Percentiles rank a stretch among this genome's conserved stretches.
Evolutionary conservation across 1,140 invertebrate genomes (phyloP).

Genomic region (Megathymus violae): DNA sequence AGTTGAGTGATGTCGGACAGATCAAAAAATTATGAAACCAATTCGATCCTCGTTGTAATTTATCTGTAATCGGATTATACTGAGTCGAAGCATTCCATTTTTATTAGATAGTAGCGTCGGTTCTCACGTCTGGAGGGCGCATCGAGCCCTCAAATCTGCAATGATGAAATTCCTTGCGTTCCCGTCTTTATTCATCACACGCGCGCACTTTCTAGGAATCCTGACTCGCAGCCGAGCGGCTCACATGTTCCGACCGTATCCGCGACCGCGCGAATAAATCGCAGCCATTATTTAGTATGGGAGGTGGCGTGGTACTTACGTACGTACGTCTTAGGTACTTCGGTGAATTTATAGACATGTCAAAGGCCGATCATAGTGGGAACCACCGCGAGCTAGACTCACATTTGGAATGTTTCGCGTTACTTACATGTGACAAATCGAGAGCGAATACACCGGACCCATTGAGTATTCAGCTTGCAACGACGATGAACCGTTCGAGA

Average conservation of each 20-base stretch:
- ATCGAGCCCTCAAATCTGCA: constrained; percentile 74
- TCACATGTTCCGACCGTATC: constrained; percentile 67
- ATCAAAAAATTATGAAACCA: constrained; percentile 5
- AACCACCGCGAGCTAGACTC: constrained; percentile 44
- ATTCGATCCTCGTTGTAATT: constrained; percentile 5
- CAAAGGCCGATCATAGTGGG: constrained; percentile 66
- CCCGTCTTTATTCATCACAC: constrained; percentile 79
- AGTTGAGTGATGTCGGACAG: constrained; percentile 1
- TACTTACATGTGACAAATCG: constrained; percentile 33
- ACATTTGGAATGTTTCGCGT: constrained; percentile 37
- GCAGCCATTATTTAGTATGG: constrained; percentile 74
- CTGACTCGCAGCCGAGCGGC: constrained; percentile 56
- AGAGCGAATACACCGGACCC: constrained; percentile 29
- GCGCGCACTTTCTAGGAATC: constrained; percentile 75
- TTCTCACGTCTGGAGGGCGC: constrained; percentile 68
- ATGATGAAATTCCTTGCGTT: constrained; percentile 74
- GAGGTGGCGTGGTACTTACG: constrained; percentile 60
- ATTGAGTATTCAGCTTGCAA: constrained; percentile 36
- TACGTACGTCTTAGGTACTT: constrained; percentile 60
- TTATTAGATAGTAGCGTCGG: constrained; percentile 50
- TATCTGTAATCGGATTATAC: constrained; percentile 22
- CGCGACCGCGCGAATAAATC: constrained; percentile 72
- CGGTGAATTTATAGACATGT: constrained; percentile 69
- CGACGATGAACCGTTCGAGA: constrained; percentile 29
- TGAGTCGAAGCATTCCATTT: constrained; percentile 54